Percentiles rank a stretch among this genome's conserved stretches.
Conservation (phyloP, 2,888 invertebrate species). For the Sicus ferrugineus region DNA sequence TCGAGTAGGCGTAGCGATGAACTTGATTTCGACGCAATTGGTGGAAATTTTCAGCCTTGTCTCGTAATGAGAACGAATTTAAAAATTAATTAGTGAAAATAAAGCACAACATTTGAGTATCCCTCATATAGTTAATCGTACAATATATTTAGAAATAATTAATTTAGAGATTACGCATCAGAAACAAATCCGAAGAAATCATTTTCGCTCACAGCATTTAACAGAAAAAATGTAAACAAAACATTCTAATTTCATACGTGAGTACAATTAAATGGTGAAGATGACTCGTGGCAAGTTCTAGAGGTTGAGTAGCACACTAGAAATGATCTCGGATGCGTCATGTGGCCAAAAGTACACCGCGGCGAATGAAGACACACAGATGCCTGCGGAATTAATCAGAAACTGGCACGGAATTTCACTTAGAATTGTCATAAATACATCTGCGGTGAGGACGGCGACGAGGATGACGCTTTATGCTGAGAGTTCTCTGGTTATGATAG, state of each 20-base stretch:
- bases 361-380: not conserved
- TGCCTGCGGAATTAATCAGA: not conserved
- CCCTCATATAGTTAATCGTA: no score
- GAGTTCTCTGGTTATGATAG: not conserved
- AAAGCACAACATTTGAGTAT: no score
- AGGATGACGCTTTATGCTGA: constrained; percentile 4
- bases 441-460: not conserved
- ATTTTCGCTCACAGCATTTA: no score
- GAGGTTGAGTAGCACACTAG: not conserved
- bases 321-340: not conserved
- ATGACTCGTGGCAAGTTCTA: not conserved
- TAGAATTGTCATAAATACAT: not conserved
- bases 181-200: not conserved
- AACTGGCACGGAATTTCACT: not conserved
- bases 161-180: not conserved
- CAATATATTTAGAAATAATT: not conserved
- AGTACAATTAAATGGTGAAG: not conserved
- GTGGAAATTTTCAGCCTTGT: not conserved
- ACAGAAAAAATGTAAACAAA: not conserved
- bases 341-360: no score
- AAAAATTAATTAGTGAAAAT: no score
- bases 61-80: no score
- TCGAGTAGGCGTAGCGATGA: not conserved
- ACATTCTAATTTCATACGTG: not conserved
- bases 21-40: not conserved